Conservation (phyloP, 2,888 invertebrate genomes). For the Chrysopilus asiliformis region DNA sequence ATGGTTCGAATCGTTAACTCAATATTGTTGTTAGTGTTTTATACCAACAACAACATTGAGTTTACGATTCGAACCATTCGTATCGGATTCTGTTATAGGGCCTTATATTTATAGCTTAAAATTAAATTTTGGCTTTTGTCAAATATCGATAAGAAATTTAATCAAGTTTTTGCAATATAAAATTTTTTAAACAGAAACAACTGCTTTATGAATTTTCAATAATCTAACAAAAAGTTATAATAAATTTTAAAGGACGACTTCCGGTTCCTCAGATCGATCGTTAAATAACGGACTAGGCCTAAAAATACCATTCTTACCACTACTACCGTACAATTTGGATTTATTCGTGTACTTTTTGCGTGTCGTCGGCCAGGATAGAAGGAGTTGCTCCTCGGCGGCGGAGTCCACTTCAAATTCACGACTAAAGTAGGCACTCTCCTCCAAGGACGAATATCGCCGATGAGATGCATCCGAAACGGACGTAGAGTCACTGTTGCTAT, state of each 20-base stretch:
- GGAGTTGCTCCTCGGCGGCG: constrained; percentile 38
- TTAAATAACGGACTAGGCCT: constrained; percentile 12
- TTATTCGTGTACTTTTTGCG: constrained; percentile 21
- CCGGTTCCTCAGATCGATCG: constrained; percentile 15
- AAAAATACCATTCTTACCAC: constrained; percentile 9
- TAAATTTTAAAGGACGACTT: constrained; percentile 15
- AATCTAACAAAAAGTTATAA: too few relatives aligned
- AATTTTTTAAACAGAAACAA: too few relatives aligned
- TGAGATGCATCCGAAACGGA: constrained; percentile 31
- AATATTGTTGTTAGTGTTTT: too few relatives aligned
- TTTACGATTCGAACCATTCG: too few relatives aligned
- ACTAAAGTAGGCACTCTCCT: constrained; percentile 24
- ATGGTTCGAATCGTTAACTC: too few relatives aligned
- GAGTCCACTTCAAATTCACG: constrained; percentile 23
- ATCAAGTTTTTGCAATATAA: too few relatives aligned
- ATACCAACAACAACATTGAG: too few relatives aligned
- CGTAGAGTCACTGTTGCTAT: constrained; percentile 39
- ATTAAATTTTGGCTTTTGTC: too few relatives aligned
- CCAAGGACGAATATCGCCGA: constrained; percentile 33
- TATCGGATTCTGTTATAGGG: too few relatives aligned
- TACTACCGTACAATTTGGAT: constrained; percentile 9
- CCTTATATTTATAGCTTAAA: too few relatives aligned
- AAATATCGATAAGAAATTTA: too few relatives aligned
- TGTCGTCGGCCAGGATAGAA: constrained; percentile 43
- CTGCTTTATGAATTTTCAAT: too few relatives aligned